Base-by-base conservation (phyloP, 2,888 invertebrate species). In the Lissocephala sabroskyi region DNA sequence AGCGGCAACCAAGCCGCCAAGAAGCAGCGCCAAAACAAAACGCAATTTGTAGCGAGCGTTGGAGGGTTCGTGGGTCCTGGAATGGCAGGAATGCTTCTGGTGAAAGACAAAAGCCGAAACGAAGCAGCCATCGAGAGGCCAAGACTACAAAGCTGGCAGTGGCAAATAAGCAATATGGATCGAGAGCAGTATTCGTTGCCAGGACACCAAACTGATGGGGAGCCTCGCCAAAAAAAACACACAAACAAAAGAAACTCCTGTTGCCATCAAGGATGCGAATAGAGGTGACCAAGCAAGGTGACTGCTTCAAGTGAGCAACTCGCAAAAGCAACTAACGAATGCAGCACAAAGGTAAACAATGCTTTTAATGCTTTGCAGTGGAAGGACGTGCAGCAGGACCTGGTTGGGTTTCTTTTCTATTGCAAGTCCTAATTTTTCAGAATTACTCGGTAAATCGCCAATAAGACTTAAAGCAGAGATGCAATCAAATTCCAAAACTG, bases 91-190 rank as follows among this genome's bases (percentile, higher is more conserved):
- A 13, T 11, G 5, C n/a, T 11, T 13, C 11, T 32, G 13, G n/a
- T 5, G 2, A 42, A 41, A 29, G 19, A 28, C 10, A 35, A 14
- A 19, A 43, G 28, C 7, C 13, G 14, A 7, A 35, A 29, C 10
- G 18, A n/a, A 37, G 13, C 14, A 40, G 23, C 19, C 19, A 40
- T 5, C 23, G 26, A 41, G 5, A 17, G 16, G 16, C 17, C 19
- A 45, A 30, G 19, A 29, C 32, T 30, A 16, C 30, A 29, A 30
- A 56, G 41, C 37, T n/a, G 33, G 45, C 47, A 57, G 61, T 65
- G 60, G 70, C 65, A 76, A 68, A 71, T 74, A 71, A 71, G 70
- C 77, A 74, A 63, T 77, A 76, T 71, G 77, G 71, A 71, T 71
- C 16, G 9, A 35, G 9, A 35, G 35, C 13, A 13, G 14, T 10